Percentiles rank a stretch among this genome's conserved stretches.
Evolutionary conservation across 2,113 vertebrate species (phyloP).

Genomic region (Callithrix jacchus): DNA sequence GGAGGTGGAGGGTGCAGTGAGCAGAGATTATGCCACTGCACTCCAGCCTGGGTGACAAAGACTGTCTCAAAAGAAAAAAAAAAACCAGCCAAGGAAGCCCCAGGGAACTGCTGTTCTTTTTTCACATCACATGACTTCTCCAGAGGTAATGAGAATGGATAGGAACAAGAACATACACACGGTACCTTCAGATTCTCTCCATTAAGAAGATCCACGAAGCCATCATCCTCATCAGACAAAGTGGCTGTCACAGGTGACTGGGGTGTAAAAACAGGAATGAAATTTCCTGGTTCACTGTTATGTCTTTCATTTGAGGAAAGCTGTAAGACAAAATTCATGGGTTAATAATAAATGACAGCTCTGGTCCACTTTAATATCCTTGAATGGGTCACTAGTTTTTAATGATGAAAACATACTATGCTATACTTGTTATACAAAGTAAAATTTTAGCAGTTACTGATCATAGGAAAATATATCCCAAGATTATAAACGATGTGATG

Average conservation of each 20-base stretch:
- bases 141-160: background rate
- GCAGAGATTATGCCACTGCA: too few relatives aligned
- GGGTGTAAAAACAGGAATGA: constrained; percentile 82
- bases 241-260: constrained; percentile 82
- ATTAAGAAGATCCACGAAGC: constrained; percentile 92
- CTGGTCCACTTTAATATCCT: background rate
- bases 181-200: constrained; percentile 85
- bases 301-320: constrained; percentile 59
- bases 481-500: background rate
- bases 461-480: background rate
- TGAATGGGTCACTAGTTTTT: background rate
- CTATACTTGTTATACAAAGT: background rate
- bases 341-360: background rate
- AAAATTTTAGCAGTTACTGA: background rate
- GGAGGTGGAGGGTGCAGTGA: too few relatives aligned
- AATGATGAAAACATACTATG: background rate
- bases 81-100: background rate
- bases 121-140: background rate
- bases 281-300: background rate
- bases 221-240: constrained; percentile 89
- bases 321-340: constrained; percentile 64
- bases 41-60: too few relatives aligned
- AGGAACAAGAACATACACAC: background rate
- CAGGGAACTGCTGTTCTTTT: background rate
- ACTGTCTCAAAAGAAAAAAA: too few relatives aligned